Base-by-base conservation (phyloP, 2,797 vertebrate genomes). In the Ispidina lecontei region DNA sequence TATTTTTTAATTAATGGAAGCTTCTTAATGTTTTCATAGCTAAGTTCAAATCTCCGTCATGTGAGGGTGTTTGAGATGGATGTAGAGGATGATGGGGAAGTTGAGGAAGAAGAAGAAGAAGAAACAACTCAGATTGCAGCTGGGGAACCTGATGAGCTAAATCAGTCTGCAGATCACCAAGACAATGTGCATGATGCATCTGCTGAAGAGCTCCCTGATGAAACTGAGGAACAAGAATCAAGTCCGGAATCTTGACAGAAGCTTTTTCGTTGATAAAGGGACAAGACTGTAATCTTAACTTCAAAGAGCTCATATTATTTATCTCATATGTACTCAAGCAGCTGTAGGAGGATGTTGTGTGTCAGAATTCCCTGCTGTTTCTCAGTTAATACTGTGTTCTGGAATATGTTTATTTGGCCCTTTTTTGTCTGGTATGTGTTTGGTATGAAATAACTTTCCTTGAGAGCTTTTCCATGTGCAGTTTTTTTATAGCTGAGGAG, bases 61-160 rank as follows among this genome's bases (percentile, higher is more conserved):
- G 97, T 99, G 52, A 98, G 99, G 52, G 98, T 99, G 49, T 99
- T 99, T 96, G 99, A 99, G 97, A 99, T 99, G 99, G 99, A 99
- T 55, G 98, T 99, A 12, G 99, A 99, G 91, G 99, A 99, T 51
- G 99, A 99, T n/a, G 98, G 98, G 87, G 99, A 99, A 60, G 98
- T 98, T 33, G 98, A 98, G 81, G 98, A 97, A 8, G 99, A 99
- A 4, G 98, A 98, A 22, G 98, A 98, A 26, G 98, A 98, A 64
- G 97, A 95, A 19, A 51, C 80, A n/a, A 98, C 97, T 1, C 97
- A 98, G 54, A 97, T 97, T 46, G 97, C 97, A 89, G 97, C 97
- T 33, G 92, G 95, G 35, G 98, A 98, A 63, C 98, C 98, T 47
- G 98, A 98, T 16, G 98, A 96, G 23, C 67, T 98, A 64, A 98